A percentile compares a stretch with the other conserved stretches of the same genome.
phyloP scores from a whole-genome alignment of 2,888 invertebrate species.

The Masnerella sp. region DNA sequence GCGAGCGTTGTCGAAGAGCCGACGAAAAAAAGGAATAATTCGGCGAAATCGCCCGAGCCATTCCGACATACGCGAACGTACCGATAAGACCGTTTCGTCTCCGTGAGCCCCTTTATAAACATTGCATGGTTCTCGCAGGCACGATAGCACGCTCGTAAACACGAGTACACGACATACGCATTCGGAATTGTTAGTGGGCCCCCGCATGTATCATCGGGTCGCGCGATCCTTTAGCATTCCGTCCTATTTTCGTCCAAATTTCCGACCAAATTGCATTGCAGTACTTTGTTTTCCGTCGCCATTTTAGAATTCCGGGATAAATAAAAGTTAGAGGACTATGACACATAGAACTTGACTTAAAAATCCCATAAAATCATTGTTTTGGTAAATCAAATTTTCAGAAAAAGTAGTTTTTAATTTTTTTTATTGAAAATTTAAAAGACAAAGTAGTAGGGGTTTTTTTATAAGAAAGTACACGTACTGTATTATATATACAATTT shows the following conservation, averaged over 20 bases:
- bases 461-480: no score
- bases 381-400: no score
- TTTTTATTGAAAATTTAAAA: no score
- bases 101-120: conserved; percentile 48
- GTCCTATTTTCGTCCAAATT: conserved; percentile 11
- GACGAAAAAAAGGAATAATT: conserved; percentile 33
- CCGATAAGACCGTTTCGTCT: conserved; percentile 42
- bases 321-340: no score
- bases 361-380: no score
- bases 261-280: no score
- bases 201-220: conserved; percentile 30
- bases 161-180: conserved; percentile 44
- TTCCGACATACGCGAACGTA: conserved; percentile 23
- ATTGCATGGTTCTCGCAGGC: conserved; percentile 49
- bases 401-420: no score
- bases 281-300: no score
- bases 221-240: conserved; percentile 37
- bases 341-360: no score
- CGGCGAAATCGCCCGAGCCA: conserved; percentile 34
- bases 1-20: conserved; percentile 12
- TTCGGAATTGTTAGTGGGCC: conserved; percentile 44
- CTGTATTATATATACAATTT: no score
- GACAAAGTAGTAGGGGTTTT: no score
- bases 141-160: conserved; percentile 47
- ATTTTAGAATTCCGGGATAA: no score